A percentile compares a stretch with the other conserved stretches of the same genome.
Conservation (phyloP, 2,888 invertebrate genomes). For the Scelioninae gen. 1 region DNA sequence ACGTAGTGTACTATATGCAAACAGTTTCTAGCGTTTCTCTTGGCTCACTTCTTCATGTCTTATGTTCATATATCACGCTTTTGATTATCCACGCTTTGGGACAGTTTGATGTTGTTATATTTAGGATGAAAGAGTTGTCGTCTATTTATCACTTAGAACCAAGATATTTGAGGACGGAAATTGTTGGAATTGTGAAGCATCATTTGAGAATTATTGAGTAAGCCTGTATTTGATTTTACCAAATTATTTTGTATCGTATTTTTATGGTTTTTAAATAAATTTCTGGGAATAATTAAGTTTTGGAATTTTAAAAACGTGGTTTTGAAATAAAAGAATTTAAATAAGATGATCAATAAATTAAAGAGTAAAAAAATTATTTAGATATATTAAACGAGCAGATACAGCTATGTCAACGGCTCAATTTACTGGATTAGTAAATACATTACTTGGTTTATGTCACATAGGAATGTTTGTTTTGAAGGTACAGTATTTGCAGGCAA, state of each 20-base stretch:
- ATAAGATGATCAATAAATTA: no score
- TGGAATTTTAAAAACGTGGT: background rate
- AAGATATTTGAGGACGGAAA: background rate
- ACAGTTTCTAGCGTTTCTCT: background rate
- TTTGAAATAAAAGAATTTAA: no score
- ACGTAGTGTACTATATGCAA: background rate
- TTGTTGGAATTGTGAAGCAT: background rate
- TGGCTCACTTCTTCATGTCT: background rate
- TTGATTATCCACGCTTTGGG: background rate
- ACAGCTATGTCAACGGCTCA: background rate
- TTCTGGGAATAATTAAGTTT: background rate
- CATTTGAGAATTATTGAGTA: constrained; percentile 1
- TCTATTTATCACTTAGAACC: background rate
- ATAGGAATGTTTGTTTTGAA: background rate
- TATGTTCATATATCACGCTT: background rate
- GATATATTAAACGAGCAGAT: constrained; percentile 2
- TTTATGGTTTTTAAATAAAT: no score
- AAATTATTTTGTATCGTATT: no score
- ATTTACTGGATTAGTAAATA: background rate
- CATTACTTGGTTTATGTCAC: background rate
- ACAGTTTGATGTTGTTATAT: constrained; percentile 1
- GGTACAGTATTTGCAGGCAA: background rate
- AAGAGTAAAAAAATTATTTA: background rate
- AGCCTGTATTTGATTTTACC: constrained; percentile 1
- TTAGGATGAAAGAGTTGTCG: background rate